Evolutionary conservation across 2,888 invertebrate species (phyloP), one percentile per base, ranked within the genome.

Genomic region (Trachelus stipa): DNA sequence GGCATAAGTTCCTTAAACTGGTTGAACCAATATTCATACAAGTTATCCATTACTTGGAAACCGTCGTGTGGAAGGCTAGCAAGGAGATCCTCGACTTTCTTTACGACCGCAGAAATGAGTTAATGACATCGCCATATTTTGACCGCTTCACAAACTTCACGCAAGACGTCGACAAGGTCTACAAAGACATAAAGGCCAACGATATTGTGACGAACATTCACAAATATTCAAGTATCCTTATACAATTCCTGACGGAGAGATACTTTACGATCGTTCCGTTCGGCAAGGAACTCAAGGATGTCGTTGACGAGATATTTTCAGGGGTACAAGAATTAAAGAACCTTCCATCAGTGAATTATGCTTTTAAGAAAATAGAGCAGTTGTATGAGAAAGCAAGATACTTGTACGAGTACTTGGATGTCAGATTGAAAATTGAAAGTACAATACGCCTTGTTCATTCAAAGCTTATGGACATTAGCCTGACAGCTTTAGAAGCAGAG

Each of bases 121-220:
- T 97, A 80, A 95, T 96, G 1, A 95, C 95, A 76, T 96, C 96
- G 0, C 96, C 96, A 0, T 97, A 97, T 86, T 97, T 96, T 88
- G 95, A 95, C 83, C 95, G 95, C 85, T 95, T 97, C 15, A 94
- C 96, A 1, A 95, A 96, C 79, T 95, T 97, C 84, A 96, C 96
- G 0, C 96, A 96, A 84, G 96, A 97, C 88, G 92, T 97, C 82
- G 97, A 97, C 87, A 92, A 91, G 90, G 92, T 97, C 75, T 97
- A 97, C 89, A 94, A 95, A 78, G 97, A 97, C 85, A 93, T 97
- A 11, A 94, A 94, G 75, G 94, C 94, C 78, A 96, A 97, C 88
- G 97, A 97, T 85, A 93, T 96, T 0, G 92, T 97, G 34, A 96
- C 96, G 0, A 97, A 96, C 88, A 93, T 97, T 68, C 95, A 94